Base-by-base conservation (phyloP, 2,888 invertebrate species). In the Acleris laterana region DNA sequence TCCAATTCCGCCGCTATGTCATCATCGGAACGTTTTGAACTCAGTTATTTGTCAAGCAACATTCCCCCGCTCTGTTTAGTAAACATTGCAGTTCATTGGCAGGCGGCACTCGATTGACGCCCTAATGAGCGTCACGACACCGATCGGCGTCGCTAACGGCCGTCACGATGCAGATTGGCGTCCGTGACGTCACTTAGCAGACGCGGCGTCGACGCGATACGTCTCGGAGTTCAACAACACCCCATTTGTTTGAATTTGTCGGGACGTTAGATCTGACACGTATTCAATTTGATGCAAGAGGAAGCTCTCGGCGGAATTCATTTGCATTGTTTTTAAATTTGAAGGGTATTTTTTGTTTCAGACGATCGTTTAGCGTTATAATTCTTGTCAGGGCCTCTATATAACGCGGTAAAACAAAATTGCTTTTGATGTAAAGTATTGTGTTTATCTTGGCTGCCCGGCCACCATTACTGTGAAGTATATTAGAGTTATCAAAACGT, bases 191-290 rank as follows among this genome's bases (percentile, higher is more conserved):
- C 55, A 55, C 20, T 55, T 42, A 55, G 55, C 42, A 16, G 19
- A 19, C 7, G 20, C 42, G 55, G 38, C 55, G 55, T 38, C 16
- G 38, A 9, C 17, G 13, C 17, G 19, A 49, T 49, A 20, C 55
- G 42, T 42, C 55, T 42, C 16, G 20, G 38, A 5, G 38, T 38
- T 38, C 38, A 38, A 38, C 13, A 55, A 42, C 38, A 55, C 42
- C 55, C 55, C 42, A 19, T 55, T 55, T 55, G 38, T 55, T 22
- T 38, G 20, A 55, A 55, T 55, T 55, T 55, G 42, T 55, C 46
- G 46, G n/a, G 17, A 46, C 16, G 46, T 17, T 46, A 46, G 17
- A 46, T 16, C 46, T 46, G 46, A 46, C 46, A 46, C 46, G 46
- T 46, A n/a, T 46, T 46, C 46, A n/a, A 46, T 46, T 46, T 46